Conservation (phyloP, 2,113 vertebrate genomes). For the Indri indri region DNA sequence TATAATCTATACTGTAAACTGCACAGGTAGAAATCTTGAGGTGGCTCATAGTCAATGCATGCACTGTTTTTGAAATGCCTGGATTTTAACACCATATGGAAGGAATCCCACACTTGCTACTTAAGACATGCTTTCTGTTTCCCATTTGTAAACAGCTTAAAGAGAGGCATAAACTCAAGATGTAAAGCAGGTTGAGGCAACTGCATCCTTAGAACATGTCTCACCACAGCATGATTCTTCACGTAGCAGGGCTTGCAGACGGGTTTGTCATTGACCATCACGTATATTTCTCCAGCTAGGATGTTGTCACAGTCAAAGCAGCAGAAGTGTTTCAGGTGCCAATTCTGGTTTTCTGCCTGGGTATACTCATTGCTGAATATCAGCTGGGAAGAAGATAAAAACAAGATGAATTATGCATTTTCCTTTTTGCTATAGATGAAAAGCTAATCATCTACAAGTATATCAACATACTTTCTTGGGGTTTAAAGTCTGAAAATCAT, state of each 20-base stretch:
- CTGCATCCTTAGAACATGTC: neutral
- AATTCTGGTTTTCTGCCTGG: conserved; percentile 95
- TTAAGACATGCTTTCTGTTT: neutral
- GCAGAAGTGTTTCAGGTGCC: conserved; percentile 99
- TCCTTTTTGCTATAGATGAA: neutral
- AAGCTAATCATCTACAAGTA: neutral
- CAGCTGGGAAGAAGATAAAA: conserved; percentile 84
- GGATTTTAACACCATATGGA: neutral
- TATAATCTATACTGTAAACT: neutral
- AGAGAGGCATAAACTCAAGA: neutral
- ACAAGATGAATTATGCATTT: neutral
- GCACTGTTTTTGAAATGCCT: neutral
- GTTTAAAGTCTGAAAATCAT: neutral
- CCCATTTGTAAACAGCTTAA: neutral
- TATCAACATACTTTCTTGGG: neutral
- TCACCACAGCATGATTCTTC: conserved; percentile 95
- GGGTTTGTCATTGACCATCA: conserved; percentile 95
- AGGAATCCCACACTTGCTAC: neutral
- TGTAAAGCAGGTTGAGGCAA: neutral
- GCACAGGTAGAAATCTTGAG: neutral
- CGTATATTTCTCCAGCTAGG: conserved; percentile 95
- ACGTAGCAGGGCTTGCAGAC: conserved; percentile 96
- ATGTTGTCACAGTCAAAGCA: conserved; percentile 98
- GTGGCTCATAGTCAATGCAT: neutral
- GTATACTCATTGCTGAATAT: conserved; percentile 99